Percentiles rank a stretch among this genome's conserved stretches.
Conservation (phyloP, 2,888 invertebrate genomes). For the Stenodera caucasica region DNA sequence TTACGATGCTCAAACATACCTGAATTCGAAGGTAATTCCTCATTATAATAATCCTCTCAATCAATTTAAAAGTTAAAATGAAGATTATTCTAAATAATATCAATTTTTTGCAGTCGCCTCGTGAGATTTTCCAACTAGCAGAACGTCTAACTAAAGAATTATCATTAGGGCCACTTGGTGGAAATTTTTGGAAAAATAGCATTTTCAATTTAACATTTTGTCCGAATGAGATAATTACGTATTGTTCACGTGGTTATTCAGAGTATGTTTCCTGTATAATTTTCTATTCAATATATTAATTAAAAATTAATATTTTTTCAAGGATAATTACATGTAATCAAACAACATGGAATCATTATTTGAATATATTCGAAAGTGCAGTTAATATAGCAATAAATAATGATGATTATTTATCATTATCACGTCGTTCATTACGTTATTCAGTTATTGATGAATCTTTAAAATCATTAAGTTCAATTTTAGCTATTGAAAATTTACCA, state of each 20-base stretch:
- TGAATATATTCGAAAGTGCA: slow-evolving; percentile 60
- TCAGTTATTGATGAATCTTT: slow-evolving; percentile 61
- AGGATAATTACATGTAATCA: slow-evolving; percentile 58
- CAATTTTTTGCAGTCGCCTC: slow-evolving; percentile 54
- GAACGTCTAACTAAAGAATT: slow-evolving; percentile 56
- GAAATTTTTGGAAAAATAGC: slow-evolving; percentile 58
- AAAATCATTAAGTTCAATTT: slow-evolving; percentile 58
- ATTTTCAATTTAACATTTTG: slow-evolving; percentile 55
- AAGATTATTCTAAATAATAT: not conserved
- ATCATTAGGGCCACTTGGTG: slow-evolving; percentile 56
- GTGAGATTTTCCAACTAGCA: slow-evolving; percentile 58
- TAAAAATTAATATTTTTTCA: slow-evolving; percentile 16
- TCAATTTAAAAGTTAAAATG: no score
- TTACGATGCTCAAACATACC: slow-evolving; percentile 40
- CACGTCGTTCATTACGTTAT: slow-evolving; percentile 42
- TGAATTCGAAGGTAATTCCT: slow-evolving; percentile 44
- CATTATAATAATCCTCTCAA: no score
- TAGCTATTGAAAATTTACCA: slow-evolving; percentile 60
- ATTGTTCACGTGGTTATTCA: slow-evolving; percentile 57
- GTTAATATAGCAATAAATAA: slow-evolving; percentile 53
- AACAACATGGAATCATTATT: slow-evolving; percentile 58
- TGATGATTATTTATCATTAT: slow-evolving; percentile 39
- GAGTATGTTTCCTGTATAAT: slow-evolving; percentile 45
- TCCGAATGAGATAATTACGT: slow-evolving; percentile 55
- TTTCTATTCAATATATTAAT: slow-evolving; percentile 13